Evolutionary conservation across 2,888 invertebrate genomes (phyloP), one percentile per base, ranked within the genome.

Genomic region (Silvanus unidentatus): DNA sequence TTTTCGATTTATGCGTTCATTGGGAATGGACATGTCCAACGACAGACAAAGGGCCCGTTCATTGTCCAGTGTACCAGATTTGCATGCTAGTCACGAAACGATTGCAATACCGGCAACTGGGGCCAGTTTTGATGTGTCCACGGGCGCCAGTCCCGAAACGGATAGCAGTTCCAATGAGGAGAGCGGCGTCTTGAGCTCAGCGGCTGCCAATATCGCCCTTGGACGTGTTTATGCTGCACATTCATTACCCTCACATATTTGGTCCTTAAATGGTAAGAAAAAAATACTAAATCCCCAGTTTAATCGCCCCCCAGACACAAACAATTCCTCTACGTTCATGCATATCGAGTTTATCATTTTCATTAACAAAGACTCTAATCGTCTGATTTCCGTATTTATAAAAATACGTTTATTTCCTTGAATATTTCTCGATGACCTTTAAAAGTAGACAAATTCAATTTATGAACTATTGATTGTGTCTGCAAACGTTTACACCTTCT

Each of bases 231-330:
- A 88, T 66, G 86, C 90, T 49, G 89, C 91, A 61, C 90, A 91
- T 72, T 91, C 90, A 62, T 76, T 91, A 75, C 91, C 91, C 67
- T 88, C 90, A 59, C 91, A 91, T 74, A 89, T 92, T 76, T 91
- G 90, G 89, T 89, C 91, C 59, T 77, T 91, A 63, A 90, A 92
- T 73, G 91, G 89, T 89, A 70, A 82, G 84, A 32, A 22, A 22
- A 22, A 5, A 22, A 22, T 8, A 8, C 8, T 8, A 22, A n/a
- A n/a, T n/a, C n/a, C n/a, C 49, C 50, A 41, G 42, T 46, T 42
- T 44, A 34, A 39, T 38, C 39, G 30, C n/a, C n/a, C n/a, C n/a
- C n/a, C n/a, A n/a, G n/a, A n/a, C n/a, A n/a, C n/a, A n/a, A n/a
- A n/a, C n/a, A n/a, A n/a, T n/a, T n/a, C n/a, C n/a, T n/a, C n/a